Conservation (phyloP, 2,113 vertebrate genomes). For the Zingel zingel region DNA sequence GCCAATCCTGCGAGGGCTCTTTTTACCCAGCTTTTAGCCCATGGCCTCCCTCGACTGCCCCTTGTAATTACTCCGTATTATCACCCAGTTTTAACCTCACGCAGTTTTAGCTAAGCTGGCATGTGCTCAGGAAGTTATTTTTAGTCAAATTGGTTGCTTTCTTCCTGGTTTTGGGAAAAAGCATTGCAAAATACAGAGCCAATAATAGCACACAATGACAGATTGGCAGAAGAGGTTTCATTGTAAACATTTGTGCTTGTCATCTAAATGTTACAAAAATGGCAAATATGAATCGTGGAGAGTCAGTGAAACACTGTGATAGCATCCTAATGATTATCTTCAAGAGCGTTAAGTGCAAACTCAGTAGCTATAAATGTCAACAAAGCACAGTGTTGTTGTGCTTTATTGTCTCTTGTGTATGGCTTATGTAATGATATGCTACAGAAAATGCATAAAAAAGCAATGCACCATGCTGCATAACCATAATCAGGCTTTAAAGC, state of each 20-base stretch:
- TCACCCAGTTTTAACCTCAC: neutral
- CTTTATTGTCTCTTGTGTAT: conserved; percentile 28
- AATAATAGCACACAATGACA: conserved; percentile 8
- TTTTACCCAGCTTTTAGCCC: conserved; percentile 25
- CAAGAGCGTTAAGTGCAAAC: conserved; percentile 28
- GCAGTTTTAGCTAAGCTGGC: conserved; percentile 17
- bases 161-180: conserved; percentile 5
- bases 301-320: conserved; percentile 17
- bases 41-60: conserved; percentile 22
- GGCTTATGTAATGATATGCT: conserved; percentile 19
- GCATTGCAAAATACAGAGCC: neutral
- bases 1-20: neutral
- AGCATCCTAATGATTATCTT: conserved; percentile 35
- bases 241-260: conserved; percentile 1
- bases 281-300: conserved; percentile 10
- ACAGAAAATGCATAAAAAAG: conserved; percentile 15
- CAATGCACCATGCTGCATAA: neutral
- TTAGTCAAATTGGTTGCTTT: conserved; percentile 3
- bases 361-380: conserved; percentile 57
- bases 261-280: conserved; percentile 35
- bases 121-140: neutral
- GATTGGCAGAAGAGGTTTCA: neutral
- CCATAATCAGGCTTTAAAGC: conserved; percentile 19
- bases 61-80: conserved; percentile 35
- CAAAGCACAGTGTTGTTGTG: conserved; percentile 30